Conservation (phyloP, 2,113 vertebrate genomes). For the Condylura cristata region DNA sequence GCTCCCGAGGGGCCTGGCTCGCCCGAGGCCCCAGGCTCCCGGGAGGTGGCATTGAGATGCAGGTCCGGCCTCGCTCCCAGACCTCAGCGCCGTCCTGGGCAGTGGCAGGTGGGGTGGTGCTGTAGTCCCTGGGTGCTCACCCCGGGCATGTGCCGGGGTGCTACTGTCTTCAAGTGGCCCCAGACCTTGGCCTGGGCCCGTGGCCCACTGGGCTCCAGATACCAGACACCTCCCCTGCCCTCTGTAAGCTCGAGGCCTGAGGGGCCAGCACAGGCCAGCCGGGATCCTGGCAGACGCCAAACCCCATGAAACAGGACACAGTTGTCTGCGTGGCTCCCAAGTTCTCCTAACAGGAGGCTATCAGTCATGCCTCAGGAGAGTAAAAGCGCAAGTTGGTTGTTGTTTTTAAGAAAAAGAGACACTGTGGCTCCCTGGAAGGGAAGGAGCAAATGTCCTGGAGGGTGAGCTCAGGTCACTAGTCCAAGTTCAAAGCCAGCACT, state of each 20-base stretch:
- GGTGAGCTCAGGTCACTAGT: no score
- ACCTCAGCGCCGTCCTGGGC: not conserved
- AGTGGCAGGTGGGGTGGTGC: accelerated
- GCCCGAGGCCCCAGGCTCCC: not conserved
- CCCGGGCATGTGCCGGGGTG: accelerated
- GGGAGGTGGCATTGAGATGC: not conserved
- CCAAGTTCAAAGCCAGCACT: not conserved
- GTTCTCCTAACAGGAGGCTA: not conserved
- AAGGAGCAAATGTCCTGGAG: no score
- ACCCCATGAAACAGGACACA: not conserved
- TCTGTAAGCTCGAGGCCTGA: not conserved
- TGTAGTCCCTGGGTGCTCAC: accelerated
- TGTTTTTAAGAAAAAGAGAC: no score
- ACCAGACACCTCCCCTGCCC: not conserved
- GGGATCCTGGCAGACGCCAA: not conserved
- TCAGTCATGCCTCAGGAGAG: no score
- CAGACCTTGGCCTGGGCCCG: not conserved
- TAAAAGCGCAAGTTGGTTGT: no score
- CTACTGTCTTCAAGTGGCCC: not conserved
- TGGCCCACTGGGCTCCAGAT: not conserved
- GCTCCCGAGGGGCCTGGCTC: not conserved
- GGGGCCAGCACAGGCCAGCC: no score
- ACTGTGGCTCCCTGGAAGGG: no score
- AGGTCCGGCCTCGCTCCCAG: not conserved
- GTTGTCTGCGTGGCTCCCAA: not conserved